These are phyloP conservation scores for Gryllus bimaculatus DNA, from an alignment of 1,140 invertebrate species.

Conservation along the genomic window DNA sequence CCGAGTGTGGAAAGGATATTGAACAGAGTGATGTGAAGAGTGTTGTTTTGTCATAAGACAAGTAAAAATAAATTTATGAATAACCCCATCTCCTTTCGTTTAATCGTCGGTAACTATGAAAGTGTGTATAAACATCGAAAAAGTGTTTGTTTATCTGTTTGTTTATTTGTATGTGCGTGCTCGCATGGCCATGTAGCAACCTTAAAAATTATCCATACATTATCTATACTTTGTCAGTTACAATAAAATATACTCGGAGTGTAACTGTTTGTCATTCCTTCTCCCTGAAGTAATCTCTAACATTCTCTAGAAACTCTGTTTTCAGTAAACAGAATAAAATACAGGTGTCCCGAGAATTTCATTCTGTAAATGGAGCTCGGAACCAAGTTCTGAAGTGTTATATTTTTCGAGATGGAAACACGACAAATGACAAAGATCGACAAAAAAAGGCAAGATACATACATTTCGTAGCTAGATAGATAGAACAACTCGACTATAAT, in stretches of 20 bases:
- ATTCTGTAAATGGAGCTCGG: too few species aligned
- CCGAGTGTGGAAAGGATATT: not conserved
- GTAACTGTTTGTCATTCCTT: not conserved
- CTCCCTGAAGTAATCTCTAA: not conserved
- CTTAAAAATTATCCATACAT: not conserved
- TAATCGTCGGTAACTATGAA: not conserved
- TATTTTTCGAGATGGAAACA: too few species aligned
- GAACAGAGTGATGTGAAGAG: not conserved
- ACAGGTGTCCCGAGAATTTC: too few species aligned
- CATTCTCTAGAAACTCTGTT: too few species aligned
- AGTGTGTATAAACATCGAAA: not conserved
- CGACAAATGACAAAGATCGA: too few species aligned
- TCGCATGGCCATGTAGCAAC: not conserved
- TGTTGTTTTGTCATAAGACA: not conserved
- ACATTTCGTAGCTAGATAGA: too few species aligned
- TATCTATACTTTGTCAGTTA: not conserved
- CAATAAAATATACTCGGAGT: conserved; percentile 5
- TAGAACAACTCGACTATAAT: too few species aligned
- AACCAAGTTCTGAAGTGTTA: too few species aligned
- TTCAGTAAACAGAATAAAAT: too few species aligned
- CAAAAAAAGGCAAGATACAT: too few species aligned
- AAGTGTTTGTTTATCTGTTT: not conserved
- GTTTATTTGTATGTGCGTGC: not conserved
- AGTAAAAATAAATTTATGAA: not conserved
- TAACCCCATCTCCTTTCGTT: not conserved